Evolutionary conservation across 2,113 vertebrate genomes (phyloP), one percentile per base, ranked within the genome.

Genomic region (Trochalopteron elliotii): DNA sequence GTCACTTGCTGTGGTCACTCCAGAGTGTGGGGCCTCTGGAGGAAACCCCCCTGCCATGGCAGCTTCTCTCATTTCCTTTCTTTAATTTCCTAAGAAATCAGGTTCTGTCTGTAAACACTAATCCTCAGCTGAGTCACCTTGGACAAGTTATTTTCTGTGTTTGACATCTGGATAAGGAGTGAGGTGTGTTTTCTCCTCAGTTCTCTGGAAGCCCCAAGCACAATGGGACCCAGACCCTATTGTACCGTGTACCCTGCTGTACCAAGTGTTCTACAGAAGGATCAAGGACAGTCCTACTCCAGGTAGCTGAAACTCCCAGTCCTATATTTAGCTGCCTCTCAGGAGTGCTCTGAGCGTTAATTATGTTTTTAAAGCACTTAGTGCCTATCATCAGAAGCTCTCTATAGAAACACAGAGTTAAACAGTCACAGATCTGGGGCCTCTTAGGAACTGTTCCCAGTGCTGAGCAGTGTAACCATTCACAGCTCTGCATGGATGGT

Each of bases 361-460:
- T 97, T 95, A 77, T 81, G 85, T 83, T 87, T 95, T 91, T 94
- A 77, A 91, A 95, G 84, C 78, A 90, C 55, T 95, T 39, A 70
- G 82, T 67, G 71, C 82, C 89, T 85, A 22, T 94, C 93, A 74
- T 59, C 78, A 77, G 78, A 11, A 72, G 63, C 79, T 92, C 75
- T 88, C 85, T 74, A 7, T 42, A 80, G 95, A 74, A 97, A 52
- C 86, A 80, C 23, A 6, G n/a, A 83, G 89, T 94, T 52, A 71
- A 88, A 78, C 33, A 86, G 86, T 63, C 85, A 40, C 63, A 59
- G 79, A 49, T 77, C 75, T n/a, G 79, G 33, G 78, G 30, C 22
- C 87, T 78, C 88, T 47, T 15, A 47, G 88, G 93, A 80, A 7
- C 75, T 88, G 71, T 63, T 94, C 52, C 59, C 2, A 0, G 1